These are phyloP conservation scores for Agrilus mali DNA, from an alignment of 2,888 invertebrate species.

Conservation along the genomic window DNA sequence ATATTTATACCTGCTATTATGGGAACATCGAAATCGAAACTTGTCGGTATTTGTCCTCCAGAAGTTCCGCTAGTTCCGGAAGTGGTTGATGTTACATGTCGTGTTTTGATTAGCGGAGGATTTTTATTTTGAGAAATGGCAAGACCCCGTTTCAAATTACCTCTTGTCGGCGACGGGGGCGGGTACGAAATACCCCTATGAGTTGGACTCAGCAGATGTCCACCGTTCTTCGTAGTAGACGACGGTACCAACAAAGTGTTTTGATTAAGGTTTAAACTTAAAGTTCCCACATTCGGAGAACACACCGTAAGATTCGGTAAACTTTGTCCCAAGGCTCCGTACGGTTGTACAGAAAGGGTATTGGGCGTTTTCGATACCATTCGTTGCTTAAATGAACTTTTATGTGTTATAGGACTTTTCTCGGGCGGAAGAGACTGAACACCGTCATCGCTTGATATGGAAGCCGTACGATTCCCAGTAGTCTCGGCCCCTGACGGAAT, in stretches of 20 bases:
- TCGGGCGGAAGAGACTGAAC: constrained; percentile 34
- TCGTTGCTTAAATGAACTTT: constrained; percentile 27
- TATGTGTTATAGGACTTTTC: constrained; percentile 33
- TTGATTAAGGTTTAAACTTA: constrained; percentile 30
- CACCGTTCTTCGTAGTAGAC: constrained; percentile 30
- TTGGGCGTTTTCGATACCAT: constrained; percentile 45
- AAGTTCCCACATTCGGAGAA: constrained; percentile 30
- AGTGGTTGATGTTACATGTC: constrained; percentile 44
- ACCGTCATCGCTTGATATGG: constrained; percentile 52
- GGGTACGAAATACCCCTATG: constrained; percentile 70
- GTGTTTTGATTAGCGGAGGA: constrained; percentile 70
- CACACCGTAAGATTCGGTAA: constrained; percentile 58
- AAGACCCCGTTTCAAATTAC: constrained; percentile 49
- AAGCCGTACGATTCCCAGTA: constrained; percentile 49
- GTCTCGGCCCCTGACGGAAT: constrained; percentile 49
- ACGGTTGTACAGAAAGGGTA: constrained; percentile 62
- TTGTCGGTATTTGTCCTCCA: constrained; percentile 26
- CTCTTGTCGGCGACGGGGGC: constrained; percentile 63
- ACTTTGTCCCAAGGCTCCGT: constrained; percentile 61
- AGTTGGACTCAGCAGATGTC: constrained; percentile 42
- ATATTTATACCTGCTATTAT: constrained; percentile 32
- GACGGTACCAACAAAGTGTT: constrained; percentile 42
- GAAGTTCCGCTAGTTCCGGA: constrained; percentile 14
- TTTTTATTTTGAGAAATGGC: constrained; percentile 65
- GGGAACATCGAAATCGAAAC: constrained; percentile 37